Percentiles rank a stretch among this genome's conserved stretches.
Evolutionary conservation across 2,113 vertebrate genomes (phyloP).

Genomic region (Cyanoramphus novaezelandiae): DNA sequence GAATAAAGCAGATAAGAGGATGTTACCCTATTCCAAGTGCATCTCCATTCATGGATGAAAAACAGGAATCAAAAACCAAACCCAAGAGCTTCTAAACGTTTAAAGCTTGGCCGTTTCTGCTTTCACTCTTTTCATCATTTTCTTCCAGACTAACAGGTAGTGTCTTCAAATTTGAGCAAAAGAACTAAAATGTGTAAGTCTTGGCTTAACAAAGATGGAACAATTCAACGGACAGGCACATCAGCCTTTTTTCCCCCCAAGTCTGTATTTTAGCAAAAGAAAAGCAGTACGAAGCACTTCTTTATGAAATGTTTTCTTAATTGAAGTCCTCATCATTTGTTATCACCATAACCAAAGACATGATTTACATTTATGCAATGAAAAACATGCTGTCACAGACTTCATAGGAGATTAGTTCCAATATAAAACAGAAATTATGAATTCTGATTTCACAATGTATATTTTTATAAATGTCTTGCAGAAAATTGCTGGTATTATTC

Average conservation of each 20-base stretch:
- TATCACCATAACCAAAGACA: neutral
- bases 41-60: neutral
- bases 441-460: neutral
- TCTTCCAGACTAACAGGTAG: neutral
- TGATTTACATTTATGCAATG: neutral
- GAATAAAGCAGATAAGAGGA: neutral
- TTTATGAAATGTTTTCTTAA: neutral
- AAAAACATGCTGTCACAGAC: neutral
- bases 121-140: neutral
- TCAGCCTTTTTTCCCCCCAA: accelerated
- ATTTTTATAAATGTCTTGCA: neutral
- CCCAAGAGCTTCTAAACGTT: neutral
- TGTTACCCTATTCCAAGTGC: neutral
- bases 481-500: neutral
- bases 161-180: neutral
- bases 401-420: neutral
- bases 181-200: neutral
- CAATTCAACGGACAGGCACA: neutral
- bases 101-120: neutral
- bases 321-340: neutral
- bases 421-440: neutral
- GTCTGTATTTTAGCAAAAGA: neutral
- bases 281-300: neutral
- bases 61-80: neutral
- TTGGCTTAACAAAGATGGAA: neutral